A percentile compares a stretch with the other conserved stretches of the same genome.
Conservation (phyloP, 2,113 vertebrate genomes). For the Papio anubis region DNA sequence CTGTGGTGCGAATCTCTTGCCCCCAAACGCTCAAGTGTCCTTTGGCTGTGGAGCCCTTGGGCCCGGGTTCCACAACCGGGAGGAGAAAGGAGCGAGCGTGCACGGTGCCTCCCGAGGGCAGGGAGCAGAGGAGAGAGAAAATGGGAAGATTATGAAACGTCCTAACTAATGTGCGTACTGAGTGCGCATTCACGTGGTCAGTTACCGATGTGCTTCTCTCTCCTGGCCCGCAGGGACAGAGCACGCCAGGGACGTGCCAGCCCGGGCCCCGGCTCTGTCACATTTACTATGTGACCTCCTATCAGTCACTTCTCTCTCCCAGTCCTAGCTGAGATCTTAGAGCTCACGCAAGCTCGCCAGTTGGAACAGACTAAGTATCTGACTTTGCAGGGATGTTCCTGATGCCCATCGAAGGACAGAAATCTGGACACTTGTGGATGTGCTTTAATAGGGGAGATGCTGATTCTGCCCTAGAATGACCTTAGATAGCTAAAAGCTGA, state of each 20-base stretch:
- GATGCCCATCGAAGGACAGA: background rate
- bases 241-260: background rate
- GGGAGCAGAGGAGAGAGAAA: background rate
- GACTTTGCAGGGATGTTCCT: background rate
- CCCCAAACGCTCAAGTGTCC: background rate
- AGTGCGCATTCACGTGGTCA: background rate
- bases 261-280: background rate
- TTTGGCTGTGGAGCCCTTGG: background rate
- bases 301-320: background rate
- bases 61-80: no score
- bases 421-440: background rate
- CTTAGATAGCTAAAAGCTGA: background rate
- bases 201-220: fast-evolving
- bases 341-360: background rate
- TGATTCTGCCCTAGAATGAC: background rate
- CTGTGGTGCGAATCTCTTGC: fast-evolving
- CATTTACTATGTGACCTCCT: background rate
- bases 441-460: background rate
- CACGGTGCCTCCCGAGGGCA: background rate
- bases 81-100: background rate
- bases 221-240: background rate
- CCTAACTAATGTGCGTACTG: background rate
- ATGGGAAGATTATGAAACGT: background rate
- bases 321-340: background rate
- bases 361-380: background rate